These are phyloP conservation scores for Cairina moschata DNA, from an alignment of 2,113 vertebrate species.

Conservation along the genomic window DNA sequence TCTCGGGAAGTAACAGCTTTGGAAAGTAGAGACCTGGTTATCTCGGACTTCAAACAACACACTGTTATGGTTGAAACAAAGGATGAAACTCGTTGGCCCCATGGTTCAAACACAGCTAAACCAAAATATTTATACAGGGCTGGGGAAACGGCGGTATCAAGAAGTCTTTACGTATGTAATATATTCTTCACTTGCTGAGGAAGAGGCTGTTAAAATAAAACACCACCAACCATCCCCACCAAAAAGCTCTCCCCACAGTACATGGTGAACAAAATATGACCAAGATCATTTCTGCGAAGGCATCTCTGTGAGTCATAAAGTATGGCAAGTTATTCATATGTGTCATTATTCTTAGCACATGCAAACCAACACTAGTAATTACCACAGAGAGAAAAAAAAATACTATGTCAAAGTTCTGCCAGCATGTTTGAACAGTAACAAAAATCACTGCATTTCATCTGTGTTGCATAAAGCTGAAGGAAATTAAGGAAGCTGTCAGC, in stretches of 20 bases:
- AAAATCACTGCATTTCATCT: neutral
- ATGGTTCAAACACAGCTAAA: neutral
- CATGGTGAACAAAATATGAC: neutral
- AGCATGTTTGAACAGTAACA: conserved; percentile 40
- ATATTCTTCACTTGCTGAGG: neutral
- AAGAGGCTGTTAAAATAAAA: conserved; percentile 1
- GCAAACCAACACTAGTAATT: conserved; percentile 23
- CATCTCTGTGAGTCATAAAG: conserved; percentile 61
- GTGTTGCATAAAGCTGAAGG: conserved; percentile 1
- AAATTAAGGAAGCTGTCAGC: conserved; percentile 20
- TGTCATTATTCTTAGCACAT: conserved; percentile 48
- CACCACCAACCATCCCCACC: fast-evolving
- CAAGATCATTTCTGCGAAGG: conserved; percentile 56
- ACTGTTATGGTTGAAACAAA: conserved; percentile 48
- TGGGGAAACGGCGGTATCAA: neutral
- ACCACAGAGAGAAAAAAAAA: neutral
- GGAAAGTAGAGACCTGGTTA: conserved; percentile 40
- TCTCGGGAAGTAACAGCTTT: conserved; percentile 44
- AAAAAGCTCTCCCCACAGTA: neutral
- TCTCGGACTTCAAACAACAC: conserved; percentile 20
- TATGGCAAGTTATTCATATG: conserved; percentile 21
- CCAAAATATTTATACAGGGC: conserved; percentile 56
- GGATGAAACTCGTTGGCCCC: conserved; percentile 19
- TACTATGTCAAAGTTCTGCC: conserved; percentile 23
- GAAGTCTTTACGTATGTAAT: neutral